These are phyloP conservation scores for Darevskia mixta DNA, from an alignment of 2,797 vertebrate genomes.

Conservation along the genomic window DNA sequence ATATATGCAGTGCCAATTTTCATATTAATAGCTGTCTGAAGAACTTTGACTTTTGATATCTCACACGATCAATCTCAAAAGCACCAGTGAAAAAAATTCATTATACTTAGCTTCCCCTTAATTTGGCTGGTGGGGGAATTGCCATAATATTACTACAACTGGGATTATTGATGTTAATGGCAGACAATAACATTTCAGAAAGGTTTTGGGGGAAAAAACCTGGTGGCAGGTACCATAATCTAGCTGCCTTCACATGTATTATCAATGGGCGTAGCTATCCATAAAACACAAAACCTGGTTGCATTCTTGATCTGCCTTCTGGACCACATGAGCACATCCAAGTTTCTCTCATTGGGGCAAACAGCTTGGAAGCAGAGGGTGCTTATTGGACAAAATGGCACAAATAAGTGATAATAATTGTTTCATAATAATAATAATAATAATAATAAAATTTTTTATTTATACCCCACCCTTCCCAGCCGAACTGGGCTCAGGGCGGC, in stretches of 20 bases:
- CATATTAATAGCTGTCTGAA: neutral
- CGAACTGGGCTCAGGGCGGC: too few relatives aligned
- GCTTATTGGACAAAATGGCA: neutral
- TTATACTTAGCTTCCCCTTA: neutral
- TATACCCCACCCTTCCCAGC: too few relatives aligned
- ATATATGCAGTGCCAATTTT: neutral
- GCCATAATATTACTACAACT: neutral
- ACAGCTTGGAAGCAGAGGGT: neutral
- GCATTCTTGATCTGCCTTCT: neutral
- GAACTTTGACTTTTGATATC: conserved; percentile 11
- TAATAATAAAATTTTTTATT: too few relatives aligned
- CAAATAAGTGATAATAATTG: too few relatives aligned
- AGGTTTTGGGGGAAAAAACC: neutral
- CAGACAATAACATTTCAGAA: neutral
- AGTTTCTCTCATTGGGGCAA: neutral
- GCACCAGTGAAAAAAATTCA: neutral
- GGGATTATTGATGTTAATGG: neutral
- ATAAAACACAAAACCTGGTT: neutral
- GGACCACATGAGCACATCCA: neutral
- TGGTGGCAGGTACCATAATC: neutral
- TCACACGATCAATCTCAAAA: neutral
- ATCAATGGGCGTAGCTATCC: neutral
- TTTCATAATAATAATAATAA: too few relatives aligned
- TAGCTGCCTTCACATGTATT: neutral
- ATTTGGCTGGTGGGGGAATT: conserved; percentile 1